Evolutionary conservation across 2,888 invertebrate genomes (phyloP), one percentile per base, ranked within the genome.

Genomic region (Drosophila robusta): DNA sequence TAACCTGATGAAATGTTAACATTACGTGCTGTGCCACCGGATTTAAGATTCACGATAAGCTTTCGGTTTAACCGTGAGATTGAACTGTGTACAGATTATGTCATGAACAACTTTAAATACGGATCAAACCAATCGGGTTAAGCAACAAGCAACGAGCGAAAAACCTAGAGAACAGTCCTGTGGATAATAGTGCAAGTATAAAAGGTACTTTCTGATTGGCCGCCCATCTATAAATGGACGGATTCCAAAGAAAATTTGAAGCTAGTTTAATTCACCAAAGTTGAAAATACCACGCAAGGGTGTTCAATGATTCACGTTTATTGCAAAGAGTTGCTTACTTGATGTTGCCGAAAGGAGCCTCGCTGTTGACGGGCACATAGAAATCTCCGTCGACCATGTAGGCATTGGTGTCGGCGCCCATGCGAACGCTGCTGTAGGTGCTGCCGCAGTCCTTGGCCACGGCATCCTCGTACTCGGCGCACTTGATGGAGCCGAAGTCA

Each of bases 381-480:
- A 71, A 90, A 1, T 77, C 66, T 11, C 90, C 90, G 1, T 46
- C 44, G 8, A 73, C 84, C 70, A 85, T 79, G 39, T 69, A 78
- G 4, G 82, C 68, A n/a, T 88, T 87, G 7, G 66, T 49, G 1
- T 70, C 74, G 12, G 83, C 79, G 4, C 88, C 89, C 69, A 90
- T 77, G 6, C 83, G 81, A 2, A 84, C 81, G 6, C 71, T 41
- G 44, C 85, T 85, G 55, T 78, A 83, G 8, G 80, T 71, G 41
- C 57, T 61, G 14, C 85, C 81, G 16, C 90, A 89, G 0, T 66
- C 34, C 9, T 84, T 75, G 4, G 36, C 52, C 2, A 87, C 72
- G 3, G 88, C 88, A 92, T 94, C 38, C 18, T 71, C 51, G 26
- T 83, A 85, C 52, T 65, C 47, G 0, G 34, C 9, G 46, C 90